Evolutionary conservation across 92 coral and sea anemone species (phyloP), one percentile per base, ranked within the genome.

Genomic region (Scolanthus callimorphus): DNA sequence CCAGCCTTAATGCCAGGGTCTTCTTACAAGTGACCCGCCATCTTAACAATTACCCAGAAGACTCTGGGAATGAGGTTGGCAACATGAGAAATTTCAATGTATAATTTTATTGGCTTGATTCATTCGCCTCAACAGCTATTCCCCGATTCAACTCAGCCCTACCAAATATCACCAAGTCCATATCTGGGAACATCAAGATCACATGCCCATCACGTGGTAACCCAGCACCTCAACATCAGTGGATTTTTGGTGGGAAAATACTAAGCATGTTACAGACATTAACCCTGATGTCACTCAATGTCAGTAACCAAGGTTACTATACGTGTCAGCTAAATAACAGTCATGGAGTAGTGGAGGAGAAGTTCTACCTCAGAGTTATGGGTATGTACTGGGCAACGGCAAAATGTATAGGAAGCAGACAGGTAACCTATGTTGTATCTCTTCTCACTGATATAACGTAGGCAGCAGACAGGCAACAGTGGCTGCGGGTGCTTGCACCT

Each of bases 131-230:
- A n/a, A n/a, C 60, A 85, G 92, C 80, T 54, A 49, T 72, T 27
- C 92, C 92, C 28, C 47, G 71, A 55, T 85, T 82, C 54, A 26
- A 57, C 25, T 34, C 52, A 13, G 68, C 49, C 2, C 51, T 82
- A 20, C 43, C 27, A 17, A 83, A 87, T 65, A 46, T 62, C 26
- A 82, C 83, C 21, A 57, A 55, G 25, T 70, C 60, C 29, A 39
- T 63, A 34, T 71, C 77, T 51, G 74, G 60, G 17, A 41, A 41
- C 10, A 64, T 85, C 24, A 63, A 15, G 22, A 58, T 77, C 44
- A 76, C 67, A 25, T 92, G 98, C 52, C 74, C 70, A 38, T 81
- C 82, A 29, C 38, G 76, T 63, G 96, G 79, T n/a, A 78, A 55
- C 54, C 98, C 98, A 23, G 25, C 66, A 12, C 79, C 96, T 1